Conservation (phyloP, 2,113 vertebrate species). For the Hypanus sabinus region DNA sequence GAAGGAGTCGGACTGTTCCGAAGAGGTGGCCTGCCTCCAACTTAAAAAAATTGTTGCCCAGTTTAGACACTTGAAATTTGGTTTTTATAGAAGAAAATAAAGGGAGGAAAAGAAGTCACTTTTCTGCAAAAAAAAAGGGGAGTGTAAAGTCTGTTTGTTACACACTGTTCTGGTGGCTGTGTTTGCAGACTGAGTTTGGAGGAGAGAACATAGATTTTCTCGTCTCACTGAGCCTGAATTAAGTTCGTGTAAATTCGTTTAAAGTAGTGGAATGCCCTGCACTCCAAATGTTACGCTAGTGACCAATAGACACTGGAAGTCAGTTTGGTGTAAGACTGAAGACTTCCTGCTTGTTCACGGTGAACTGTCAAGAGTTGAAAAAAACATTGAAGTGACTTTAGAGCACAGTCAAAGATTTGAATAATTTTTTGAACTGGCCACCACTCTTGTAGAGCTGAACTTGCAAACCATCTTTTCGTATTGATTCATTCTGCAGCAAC, state of each 20-base stretch:
- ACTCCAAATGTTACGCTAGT: constrained; percentile 78
- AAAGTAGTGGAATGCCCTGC: constrained; percentile 78
- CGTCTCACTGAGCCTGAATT: constrained; percentile 67
- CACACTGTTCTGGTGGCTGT: constrained; percentile 52
- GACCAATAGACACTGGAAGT: constrained; percentile 80
- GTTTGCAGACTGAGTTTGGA: constrained; percentile 75
- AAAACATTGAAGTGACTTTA: constrained; percentile 68
- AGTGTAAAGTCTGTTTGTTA: constrained; percentile 79
- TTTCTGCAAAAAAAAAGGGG: constrained; percentile 51
- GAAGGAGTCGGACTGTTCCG: constrained; percentile 92
- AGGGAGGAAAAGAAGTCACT: constrained; percentile 61
- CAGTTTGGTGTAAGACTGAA: constrained; percentile 80
- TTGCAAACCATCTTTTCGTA: constrained; percentile 32
- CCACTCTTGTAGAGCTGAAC: constrained; percentile 25
- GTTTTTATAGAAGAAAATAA: constrained; percentile 81
- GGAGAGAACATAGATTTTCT: constrained; percentile 72
- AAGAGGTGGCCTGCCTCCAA: constrained; percentile 83
- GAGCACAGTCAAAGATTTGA: constrained; percentile 36
- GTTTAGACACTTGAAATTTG: constrained; percentile 72
- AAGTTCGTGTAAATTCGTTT: constrained; percentile 84
- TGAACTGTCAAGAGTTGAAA: constrained; percentile 70
- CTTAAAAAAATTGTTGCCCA: constrained; percentile 57
- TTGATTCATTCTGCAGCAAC: constrained; percentile 31
- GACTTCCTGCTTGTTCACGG: constrained; percentile 69
- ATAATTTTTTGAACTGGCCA: constrained; percentile 35